Evolutionary conservation across 2,797 vertebrate genomes (phyloP), one percentile per base, ranked within the genome.

Genomic region (Gymnodraco acuticeps): DNA sequence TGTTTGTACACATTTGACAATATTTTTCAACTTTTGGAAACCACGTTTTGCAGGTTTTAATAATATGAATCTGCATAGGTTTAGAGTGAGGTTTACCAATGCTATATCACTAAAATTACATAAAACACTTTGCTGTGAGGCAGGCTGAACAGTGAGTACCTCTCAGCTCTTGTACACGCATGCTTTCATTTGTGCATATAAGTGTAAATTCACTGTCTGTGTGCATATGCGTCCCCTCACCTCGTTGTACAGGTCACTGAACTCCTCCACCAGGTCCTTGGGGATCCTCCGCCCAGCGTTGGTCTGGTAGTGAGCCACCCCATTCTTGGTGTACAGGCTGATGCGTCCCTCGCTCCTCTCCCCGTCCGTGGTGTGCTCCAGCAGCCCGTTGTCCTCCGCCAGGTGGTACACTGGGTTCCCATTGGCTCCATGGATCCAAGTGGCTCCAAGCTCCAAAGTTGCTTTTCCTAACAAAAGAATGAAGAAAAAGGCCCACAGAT

Each of bases 221-320:
- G 56, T 3, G 12, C 48, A 38, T 6, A 5, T 66, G 56, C 11
- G 12, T 52, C 20, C 77, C 86, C 94, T 89, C 81, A 99, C 98
- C 96, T 99, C 96, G 80, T 99, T 98, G 96, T 99, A 99, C 94
- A 98, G 95, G 96, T 99, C 98, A 80, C 98, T 98, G 97, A 99
- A 99, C 96, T 99, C 98, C 94, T 99, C 98, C 96, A 99, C 97
- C 95, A 99, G 93, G 90, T 99, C 97, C 92, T 99, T 99, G 88
- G 98, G 97, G 93, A 99, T 97, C 92, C 98, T 95, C 82, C 93
- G 96, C 81, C 98, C 97, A 0, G 19, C 94, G 87, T 96, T 97
- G 93, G 97, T 99, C 89, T 98, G 98, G 90, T 99, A 98, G 94
- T 98, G 97, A 82, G 98, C 96, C 95, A 99, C 97, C 38, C 98